These are phyloP conservation scores for Beroe forskalii DNA, from an alignment of 37 sponge, comb jelly and placozoan species.

Conservation along the genomic window DNA sequence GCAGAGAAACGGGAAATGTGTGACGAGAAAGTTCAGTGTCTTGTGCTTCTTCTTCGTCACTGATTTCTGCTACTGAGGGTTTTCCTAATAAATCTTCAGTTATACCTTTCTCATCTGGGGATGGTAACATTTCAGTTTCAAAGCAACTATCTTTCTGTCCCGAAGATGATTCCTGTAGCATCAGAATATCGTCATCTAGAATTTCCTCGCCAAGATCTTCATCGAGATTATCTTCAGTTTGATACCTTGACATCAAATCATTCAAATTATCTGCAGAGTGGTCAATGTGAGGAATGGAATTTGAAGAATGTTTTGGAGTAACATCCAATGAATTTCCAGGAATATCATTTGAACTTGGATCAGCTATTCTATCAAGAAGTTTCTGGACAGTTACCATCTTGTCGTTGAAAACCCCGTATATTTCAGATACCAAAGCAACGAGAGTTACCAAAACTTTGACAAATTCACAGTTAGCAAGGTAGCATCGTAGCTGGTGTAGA, in stretches of 20 bases:
- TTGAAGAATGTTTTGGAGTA: neutral
- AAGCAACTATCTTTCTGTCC: too few species aligned
- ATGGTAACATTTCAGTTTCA: too few species aligned
- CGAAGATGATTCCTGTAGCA: neutral
- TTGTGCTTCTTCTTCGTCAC: too few species aligned
- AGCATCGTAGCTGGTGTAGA: neutral
- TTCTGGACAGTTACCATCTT: neutral
- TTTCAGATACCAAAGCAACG: neutral
- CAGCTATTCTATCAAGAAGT: neutral
- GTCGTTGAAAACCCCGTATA: neutral
- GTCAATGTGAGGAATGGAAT: neutral
- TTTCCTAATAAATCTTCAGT: too few species aligned
- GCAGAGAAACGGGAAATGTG: too few species aligned
- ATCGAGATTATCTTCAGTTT: neutral
- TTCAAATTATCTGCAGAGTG: too few species aligned
- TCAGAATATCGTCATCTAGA: neutral
- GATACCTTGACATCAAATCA: neutral
- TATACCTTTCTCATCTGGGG: too few species aligned
- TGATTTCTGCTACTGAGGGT: neutral
- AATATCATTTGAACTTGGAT: neutral
- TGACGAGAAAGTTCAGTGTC: too few species aligned
- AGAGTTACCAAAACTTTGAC: conserved; percentile 8
- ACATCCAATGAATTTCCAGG: neutral
- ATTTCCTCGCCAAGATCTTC: neutral
- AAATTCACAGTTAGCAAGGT: conserved; percentile 29